These are phyloP conservation scores for Stigmatopora nigra DNA, from an alignment of 2,113 vertebrate species.

Conservation along the genomic window DNA sequence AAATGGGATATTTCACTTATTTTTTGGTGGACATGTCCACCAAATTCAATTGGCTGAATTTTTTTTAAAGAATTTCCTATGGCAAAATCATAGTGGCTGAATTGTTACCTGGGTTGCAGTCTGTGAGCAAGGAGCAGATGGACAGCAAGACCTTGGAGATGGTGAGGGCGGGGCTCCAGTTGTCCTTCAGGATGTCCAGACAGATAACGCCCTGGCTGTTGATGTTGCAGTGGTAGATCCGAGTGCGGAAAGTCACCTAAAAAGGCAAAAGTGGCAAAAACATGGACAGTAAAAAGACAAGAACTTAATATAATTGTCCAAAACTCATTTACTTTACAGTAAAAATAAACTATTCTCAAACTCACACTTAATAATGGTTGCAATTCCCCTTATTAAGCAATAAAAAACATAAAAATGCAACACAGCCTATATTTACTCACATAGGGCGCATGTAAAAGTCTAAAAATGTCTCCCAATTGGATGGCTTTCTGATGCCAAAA, in stretches of 20 bases:
- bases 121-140: slow-evolving; percentile 95
- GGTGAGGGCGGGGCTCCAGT: slow-evolving; percentile 90
- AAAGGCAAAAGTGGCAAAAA: background rate
- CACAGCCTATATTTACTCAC: too few species aligned
- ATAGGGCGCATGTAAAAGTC: too few species aligned
- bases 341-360: background rate
- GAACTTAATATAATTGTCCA: background rate
- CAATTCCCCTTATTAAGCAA: too few species aligned
- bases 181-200: slow-evolving; percentile 94
- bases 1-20: background rate
- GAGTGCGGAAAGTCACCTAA: slow-evolving; percentile 89
- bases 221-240: slow-evolving; percentile 96
- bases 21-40: too few species aligned
- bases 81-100: background rate
- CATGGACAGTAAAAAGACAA: background rate
- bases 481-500: too few species aligned
- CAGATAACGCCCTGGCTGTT: slow-evolving; percentile 97
- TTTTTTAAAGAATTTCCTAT: too few species aligned
- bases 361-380: too few species aligned
- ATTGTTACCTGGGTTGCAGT: slow-evolving; percentile 87
- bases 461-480: too few species aligned
- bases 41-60: too few species aligned
- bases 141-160: slow-evolving; percentile 94
- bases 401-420: too few species aligned
- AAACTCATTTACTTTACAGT: background rate